phyloP scores from a whole-genome alignment of 1,140 invertebrate species.

The Macrotrachela quadricornifera region DNA sequence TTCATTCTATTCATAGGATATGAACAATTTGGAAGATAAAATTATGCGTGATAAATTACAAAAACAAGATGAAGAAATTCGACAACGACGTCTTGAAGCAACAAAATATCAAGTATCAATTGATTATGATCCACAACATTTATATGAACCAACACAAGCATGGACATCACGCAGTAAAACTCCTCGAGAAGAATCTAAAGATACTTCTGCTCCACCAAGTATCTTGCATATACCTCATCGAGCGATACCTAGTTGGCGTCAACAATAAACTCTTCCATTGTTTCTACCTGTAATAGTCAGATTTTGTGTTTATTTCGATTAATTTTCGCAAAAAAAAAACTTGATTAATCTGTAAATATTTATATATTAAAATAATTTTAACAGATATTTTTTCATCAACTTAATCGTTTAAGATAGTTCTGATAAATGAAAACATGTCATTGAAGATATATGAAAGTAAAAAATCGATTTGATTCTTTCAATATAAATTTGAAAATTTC shows the following conservation, averaged over 20 bases:
- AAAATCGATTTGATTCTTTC: too few species aligned
- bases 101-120: constrained; percentile 17
- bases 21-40: constrained; percentile 15
- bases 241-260: constrained; percentile 3
- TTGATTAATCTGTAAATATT: too few species aligned
- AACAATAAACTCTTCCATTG: background rate
- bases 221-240: background rate
- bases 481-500: too few species aligned
- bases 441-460: too few species aligned
- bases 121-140: background rate
- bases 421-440: too few species aligned
- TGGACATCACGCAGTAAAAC: constrained; percentile 5
- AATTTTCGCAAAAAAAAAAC: too few species aligned
- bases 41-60: constrained; percentile 16
- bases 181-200: background rate
- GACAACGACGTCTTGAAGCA: constrained; percentile 16
- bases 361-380: too few species aligned
- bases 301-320: too few species aligned
- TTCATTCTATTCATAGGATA: constrained; percentile 13
- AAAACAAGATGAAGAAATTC: constrained; percentile 15
- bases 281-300: too few species aligned
- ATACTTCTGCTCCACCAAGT: background rate
- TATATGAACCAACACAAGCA: background rate
- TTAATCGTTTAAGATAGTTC: too few species aligned
- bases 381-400: too few species aligned